These are phyloP conservation scores for Troides helena DNA, from an alignment of 2,888 invertebrate genomes.

Conservation along the genomic window DNA sequence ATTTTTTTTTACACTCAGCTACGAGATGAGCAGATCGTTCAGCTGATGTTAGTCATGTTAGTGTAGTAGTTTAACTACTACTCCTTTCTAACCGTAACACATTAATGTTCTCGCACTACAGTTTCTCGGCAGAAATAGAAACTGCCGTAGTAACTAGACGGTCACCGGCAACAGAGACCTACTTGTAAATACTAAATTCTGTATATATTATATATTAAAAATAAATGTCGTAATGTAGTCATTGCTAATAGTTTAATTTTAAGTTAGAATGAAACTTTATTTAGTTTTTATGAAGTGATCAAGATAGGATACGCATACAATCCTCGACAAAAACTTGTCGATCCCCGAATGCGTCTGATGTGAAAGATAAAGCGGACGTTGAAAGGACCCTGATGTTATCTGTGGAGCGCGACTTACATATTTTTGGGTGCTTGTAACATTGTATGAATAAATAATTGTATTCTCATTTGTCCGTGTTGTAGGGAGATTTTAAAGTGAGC, in stretches of 20 bases:
- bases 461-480: constrained; percentile 17
- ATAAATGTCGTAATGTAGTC: neutral
- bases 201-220: neutral
- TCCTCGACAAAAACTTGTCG: constrained; percentile 51
- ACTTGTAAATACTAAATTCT: too few relatives aligned
- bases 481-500: constrained; percentile 11
- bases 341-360: constrained; percentile 52
- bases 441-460: constrained; percentile 67
- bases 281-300: constrained; percentile 54
- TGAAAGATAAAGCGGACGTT: constrained; percentile 54
- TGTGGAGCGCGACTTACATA: constrained; percentile 53
- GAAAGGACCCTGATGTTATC: constrained; percentile 63
- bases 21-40: too few relatives aligned
- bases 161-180: too few relatives aligned
- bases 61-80: too few relatives aligned
- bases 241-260: neutral
- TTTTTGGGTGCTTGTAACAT: constrained; percentile 71
- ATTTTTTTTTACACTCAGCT: too few relatives aligned
- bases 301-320: constrained; percentile 49
- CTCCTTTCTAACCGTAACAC: too few relatives aligned
- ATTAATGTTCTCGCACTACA: too few relatives aligned
- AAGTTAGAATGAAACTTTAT: constrained; percentile 53
- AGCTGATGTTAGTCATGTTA: too few relatives aligned
- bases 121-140: too few relatives aligned
- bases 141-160: too few relatives aligned